Evolutionary conservation across 2,113 vertebrate species (phyloP), one percentile per base, ranked within the genome.

Genomic region (Lethenteron camtschaticum): DNA sequence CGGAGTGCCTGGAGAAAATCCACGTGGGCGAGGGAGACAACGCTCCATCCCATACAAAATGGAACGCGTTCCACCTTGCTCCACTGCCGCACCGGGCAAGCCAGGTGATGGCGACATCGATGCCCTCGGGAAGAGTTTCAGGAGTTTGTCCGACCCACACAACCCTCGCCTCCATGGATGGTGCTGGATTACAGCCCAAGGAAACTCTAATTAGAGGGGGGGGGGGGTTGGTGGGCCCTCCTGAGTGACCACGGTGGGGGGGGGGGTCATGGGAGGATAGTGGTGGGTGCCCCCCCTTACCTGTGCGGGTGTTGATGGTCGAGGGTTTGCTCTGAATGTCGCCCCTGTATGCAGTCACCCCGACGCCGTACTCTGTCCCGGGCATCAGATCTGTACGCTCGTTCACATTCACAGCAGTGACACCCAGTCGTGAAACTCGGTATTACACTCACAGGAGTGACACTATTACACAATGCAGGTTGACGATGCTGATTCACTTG

Each of bases 221-320:
- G 57, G 10, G 41, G 18, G 10, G 57, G 24, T 69, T 9, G 66
- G n/a, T 20, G 12, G 56, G 14, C 41, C 9, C 3, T 20, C 8
- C 2, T 56, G 18, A 69, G 14, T 6, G 18, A 69, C 56, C 8
- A 70, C 56, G 13, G 4, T 9, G 69, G 41, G 56, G 56, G 55
- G 10, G 10, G 14, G 59, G 55, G 4, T 56, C 16, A 20, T 14
- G 55, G 3, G 5, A 58, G n/a, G 57, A 2, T 10, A 16, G 4
- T 10, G 14, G 24, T 24, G 41, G 6, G 41, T 41, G 41, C 41
- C 41, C 41, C 41, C 41, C 80, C 85, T 87, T 75, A 95, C 94
- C 88, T 0, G 94, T 99, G 72, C 92, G 86, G 71, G 91, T 90
- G 1, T 99, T 99, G 87, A 95, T 90, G 60, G 94, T 99, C 0